Conservation (phyloP, 2,113 vertebrate species). For the Lanius collurio region DNA sequence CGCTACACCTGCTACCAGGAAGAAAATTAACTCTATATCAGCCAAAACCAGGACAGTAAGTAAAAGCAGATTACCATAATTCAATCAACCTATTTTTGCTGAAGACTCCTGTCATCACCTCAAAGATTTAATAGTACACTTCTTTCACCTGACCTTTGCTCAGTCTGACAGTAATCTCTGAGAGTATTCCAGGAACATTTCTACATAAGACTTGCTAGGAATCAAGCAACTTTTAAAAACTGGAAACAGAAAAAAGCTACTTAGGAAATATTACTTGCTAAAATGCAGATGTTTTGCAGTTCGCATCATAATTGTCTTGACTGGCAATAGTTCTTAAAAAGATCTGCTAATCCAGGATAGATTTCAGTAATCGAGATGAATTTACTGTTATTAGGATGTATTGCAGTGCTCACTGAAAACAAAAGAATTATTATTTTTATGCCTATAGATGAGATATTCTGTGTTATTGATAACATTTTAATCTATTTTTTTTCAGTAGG, state of each 20-base stretch:
- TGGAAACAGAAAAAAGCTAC: not conserved
- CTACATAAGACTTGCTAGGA: not conserved
- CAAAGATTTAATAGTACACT: not conserved
- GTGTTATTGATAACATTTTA: not conserved
- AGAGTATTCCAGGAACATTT: not conserved
- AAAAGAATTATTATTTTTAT: not conserved
- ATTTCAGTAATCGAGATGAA: not conserved
- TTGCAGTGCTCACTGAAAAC: not conserved
- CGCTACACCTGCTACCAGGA: not conserved
- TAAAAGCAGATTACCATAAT: not conserved
- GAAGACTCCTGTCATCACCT: not conserved
- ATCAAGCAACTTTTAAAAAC: not conserved
- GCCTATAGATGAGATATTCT: not conserved
- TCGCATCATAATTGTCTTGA: not conserved
- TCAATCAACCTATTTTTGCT: not conserved
- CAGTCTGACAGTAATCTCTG: not conserved
- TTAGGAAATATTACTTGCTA: not conserved
- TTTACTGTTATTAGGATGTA: not conserved
- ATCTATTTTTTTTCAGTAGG: too few relatives aligned
- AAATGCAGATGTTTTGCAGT: not conserved
- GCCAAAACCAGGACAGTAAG: not conserved
- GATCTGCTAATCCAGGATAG: not conserved
- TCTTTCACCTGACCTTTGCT: not conserved
- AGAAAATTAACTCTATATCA: not conserved
- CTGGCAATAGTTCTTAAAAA: not conserved